These are phyloP conservation scores for Hydrocynus forskahlii DNA, from an alignment of 2,797 vertebrate genomes.

Conservation along the genomic window DNA sequence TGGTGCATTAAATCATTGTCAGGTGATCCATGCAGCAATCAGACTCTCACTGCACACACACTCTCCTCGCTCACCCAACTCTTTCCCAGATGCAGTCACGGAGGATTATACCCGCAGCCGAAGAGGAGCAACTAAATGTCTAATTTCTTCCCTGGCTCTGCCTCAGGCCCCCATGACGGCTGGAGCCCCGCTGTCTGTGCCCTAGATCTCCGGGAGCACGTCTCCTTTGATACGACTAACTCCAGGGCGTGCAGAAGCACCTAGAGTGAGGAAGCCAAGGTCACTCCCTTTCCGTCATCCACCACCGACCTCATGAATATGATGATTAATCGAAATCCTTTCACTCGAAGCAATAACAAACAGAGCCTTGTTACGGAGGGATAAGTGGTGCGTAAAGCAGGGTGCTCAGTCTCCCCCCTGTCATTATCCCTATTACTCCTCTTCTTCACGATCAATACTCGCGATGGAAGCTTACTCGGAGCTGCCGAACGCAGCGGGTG, in stretches of 20 bases:
- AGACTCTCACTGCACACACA: background rate
- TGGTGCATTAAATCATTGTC: constrained; percentile 38
- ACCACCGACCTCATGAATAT: constrained; percentile 77
- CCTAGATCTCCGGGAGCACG: constrained; percentile 75
- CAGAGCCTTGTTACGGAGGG: constrained; percentile 60
- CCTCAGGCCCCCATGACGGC: constrained; percentile 71
- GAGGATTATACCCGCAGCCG: constrained; percentile 59
- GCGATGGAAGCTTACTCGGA: constrained; percentile 39
- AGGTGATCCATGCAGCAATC: constrained; percentile 27
- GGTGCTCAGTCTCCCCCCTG: constrained; percentile 49
- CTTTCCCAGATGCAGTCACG: constrained; percentile 43
- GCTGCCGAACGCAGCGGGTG: constrained; percentile 17
- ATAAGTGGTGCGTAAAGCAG: constrained; percentile 3
- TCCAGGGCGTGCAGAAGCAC: constrained; percentile 67
- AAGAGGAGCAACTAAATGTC: constrained; percentile 54
- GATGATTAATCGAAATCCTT: constrained; percentile 76
- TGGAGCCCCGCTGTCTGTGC: constrained; percentile 72
- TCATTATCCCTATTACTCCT: constrained; percentile 52
- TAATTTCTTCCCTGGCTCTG: constrained; percentile 65
- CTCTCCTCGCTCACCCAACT: constrained; percentile 32
- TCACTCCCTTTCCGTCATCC: constrained; percentile 64
- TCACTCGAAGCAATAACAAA: constrained; percentile 72
- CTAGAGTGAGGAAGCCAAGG: constrained; percentile 74
- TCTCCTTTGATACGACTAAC: constrained; percentile 78
- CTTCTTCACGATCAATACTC: constrained; percentile 55